Conservation (phyloP, 2,797 vertebrate species). For the Melanotaenia maccullochi region DNA sequence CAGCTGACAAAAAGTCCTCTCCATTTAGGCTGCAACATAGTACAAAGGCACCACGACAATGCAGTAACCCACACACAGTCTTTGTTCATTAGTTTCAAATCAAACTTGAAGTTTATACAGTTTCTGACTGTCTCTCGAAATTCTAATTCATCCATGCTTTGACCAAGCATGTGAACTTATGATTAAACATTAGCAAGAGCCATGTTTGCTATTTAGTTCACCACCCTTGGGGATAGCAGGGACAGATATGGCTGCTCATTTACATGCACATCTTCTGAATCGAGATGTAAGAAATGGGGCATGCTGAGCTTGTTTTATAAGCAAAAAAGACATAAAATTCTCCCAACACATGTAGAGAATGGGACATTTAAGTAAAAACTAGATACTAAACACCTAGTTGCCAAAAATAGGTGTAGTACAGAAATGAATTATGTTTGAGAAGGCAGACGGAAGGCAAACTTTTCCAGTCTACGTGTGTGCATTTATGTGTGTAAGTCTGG, state of each 20-base stretch:
- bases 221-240: neutral
- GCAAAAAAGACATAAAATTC: neutral
- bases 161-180: neutral
- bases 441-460: conserved; percentile 1
- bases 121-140: neutral
- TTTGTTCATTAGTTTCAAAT: no score
- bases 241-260: neutral
- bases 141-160: neutral
- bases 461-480: neutral
- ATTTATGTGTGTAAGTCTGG: neutral
- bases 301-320: neutral
- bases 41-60: neutral
- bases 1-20: neutral
- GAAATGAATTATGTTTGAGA: conserved; percentile 35
- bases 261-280: neutral
- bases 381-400: neutral
- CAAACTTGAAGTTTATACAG: neutral
- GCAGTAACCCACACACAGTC: neutral
- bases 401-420: conserved; percentile 7
- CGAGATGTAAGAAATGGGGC: neutral
- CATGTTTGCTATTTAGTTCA: neutral
- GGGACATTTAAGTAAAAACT: neutral
- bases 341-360: neutral
- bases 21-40: neutral
- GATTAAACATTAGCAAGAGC: neutral